phyloP scores from a whole-genome alignment of 2,797 vertebrate species.

The Bothrops alternatus region DNA sequence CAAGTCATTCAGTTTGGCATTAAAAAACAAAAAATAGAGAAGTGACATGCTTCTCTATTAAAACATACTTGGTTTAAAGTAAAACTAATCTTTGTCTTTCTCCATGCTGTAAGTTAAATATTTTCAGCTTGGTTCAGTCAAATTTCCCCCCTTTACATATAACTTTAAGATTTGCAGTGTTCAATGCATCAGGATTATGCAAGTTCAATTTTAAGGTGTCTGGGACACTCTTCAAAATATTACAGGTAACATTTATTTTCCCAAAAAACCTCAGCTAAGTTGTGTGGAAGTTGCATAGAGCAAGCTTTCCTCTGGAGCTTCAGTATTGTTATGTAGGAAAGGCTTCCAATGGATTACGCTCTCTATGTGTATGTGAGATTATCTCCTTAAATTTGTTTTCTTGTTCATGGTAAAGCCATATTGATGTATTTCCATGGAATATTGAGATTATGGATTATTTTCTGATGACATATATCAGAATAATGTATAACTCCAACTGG shows the following conservation, averaged over 20 bases:
- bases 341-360: background rate
- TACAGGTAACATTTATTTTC: background rate
- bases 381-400: background rate
- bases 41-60: background rate
- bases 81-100: background rate
- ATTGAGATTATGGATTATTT: constrained; percentile 11
- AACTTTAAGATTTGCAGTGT: background rate
- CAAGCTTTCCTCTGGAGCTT: background rate
- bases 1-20: constrained; percentile 48
- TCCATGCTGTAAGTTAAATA: background rate
- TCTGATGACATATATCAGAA: rapidly evolving
- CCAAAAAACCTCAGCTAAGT: background rate
- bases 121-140: background rate
- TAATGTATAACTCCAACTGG: constrained; percentile 11
- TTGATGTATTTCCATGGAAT: constrained; percentile 9
- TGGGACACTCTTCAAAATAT: background rate
- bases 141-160: constrained; percentile 30
- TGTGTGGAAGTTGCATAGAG: background rate
- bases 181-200: constrained; percentile 23
- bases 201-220: background rate
- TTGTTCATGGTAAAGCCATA: constrained; percentile 28
- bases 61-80: background rate
- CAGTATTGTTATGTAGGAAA: background rate
- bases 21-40: constrained; percentile 33
- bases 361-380: background rate